These are phyloP conservation scores for Vulpes lagopus DNA, from an alignment of 2,113 vertebrate genomes.

Conservation along the genomic window DNA sequence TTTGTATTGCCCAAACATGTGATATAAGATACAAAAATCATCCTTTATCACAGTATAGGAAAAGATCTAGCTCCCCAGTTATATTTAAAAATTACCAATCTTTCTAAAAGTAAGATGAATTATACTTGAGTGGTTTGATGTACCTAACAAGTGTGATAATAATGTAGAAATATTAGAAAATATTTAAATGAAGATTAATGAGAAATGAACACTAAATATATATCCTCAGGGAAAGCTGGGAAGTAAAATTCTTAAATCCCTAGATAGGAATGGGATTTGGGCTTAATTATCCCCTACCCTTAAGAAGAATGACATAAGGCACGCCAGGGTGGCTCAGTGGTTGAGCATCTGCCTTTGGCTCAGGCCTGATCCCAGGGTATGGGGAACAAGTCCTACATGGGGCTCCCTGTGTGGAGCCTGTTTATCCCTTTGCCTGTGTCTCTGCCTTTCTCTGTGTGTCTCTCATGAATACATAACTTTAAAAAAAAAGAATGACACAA, in stretches of 20 bases:
- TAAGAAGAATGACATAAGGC: background rate
- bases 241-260: conserved; percentile 60
- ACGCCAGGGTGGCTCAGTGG: too few relatives aligned
- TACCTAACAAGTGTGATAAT: conserved; percentile 52
- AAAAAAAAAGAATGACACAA: background rate
- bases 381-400: too few relatives aligned
- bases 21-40: conserved; percentile 77
- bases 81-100: conserved; percentile 66
- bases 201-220: conserved; percentile 45
- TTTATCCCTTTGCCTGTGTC: too few relatives aligned
- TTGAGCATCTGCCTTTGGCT: too few relatives aligned
- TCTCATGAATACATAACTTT: too few relatives aligned
- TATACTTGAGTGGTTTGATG: conserved; percentile 67
- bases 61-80: conserved; percentile 72
- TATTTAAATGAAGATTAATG: conserved; percentile 73
- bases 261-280: background rate
- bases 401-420: too few relatives aligned
- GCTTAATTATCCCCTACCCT: background rate
- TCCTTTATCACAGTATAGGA: conserved; percentile 55
- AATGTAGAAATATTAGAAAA: conserved; percentile 62
- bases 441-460: too few relatives aligned
- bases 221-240: conserved; percentile 38
- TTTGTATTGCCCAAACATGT: conserved; percentile 24
- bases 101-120: conserved; percentile 76
- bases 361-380: too few relatives aligned